Evolutionary conservation across 2,797 vertebrate species (phyloP), one percentile per base, ranked within the genome.

Genomic region (Chloroceryle amazona): DNA sequence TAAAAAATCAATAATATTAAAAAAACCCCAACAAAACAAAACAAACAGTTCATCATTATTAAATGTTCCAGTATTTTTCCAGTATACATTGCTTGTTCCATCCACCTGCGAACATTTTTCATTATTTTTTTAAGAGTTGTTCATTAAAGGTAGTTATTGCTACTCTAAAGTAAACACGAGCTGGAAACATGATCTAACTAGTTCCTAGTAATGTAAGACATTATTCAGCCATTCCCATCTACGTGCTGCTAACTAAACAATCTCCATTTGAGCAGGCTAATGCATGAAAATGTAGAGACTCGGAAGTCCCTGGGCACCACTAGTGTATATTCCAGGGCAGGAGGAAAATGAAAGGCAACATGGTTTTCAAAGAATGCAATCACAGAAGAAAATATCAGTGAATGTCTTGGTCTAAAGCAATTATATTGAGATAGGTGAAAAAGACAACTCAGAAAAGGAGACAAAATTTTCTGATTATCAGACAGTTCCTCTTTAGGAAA

Each of bases 31-130:
- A 0, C 2, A 71, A 94, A 89, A n/a, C 39, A 91, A 49, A 14
- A 51, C 31, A 92, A 93, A 74, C 35, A 86, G 76, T 95, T 94
- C 67, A 80, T 90, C 57, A 51, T 78, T 95, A 75, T 83, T 70
- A 90, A 95, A 86, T 49, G 18, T 63, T 88, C 41, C n/a, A 85
- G 0, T 94, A 62, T 93, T 95, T 97, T 93, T 49, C 66, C 51
- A 78, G 39, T 91, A 44, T 86, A 33, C 47, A 20, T 94, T 95
- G 70, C 60, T 96, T 85, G 63, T 90, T 96, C 87, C 29, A 81
- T 91, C 66, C 68, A 96, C 82, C 81, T 97, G 81, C 71, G 97
- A 67, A 73, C 78, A 93, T 91, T 96, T 97, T 96, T 93, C 63
- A 79, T 93, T 95, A 68, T 78, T 96, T 96, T 95, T 94, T 86